Evolutionary conservation across 2,113 vertebrate species (phyloP).

Genomic region (Odontophorus gujanensis): DNA sequence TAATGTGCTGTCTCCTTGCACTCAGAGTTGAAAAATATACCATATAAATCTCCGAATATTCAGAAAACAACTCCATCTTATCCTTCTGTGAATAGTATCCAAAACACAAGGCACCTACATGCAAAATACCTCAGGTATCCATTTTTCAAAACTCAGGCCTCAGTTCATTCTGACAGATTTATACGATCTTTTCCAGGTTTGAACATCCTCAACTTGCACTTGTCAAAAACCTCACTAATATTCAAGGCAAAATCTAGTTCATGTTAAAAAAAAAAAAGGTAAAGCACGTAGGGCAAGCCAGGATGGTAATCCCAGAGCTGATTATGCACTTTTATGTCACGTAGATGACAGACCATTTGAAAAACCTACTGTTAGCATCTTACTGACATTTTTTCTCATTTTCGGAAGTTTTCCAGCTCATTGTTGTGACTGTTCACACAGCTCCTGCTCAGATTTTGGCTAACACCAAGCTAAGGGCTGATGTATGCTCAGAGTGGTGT

Average conservation of each 20-base stretch:
- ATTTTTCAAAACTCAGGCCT: neutral
- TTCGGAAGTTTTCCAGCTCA: neutral
- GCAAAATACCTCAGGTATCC: neutral
- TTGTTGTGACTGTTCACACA: neutral
- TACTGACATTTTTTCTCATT: neutral
- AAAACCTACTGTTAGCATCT: neutral
- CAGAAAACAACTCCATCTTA: neutral
- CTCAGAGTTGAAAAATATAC: neutral
- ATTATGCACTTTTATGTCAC: neutral
- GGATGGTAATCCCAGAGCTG: neutral
- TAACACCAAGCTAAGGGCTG: neutral
- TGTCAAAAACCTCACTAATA: neutral
- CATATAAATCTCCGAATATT: neutral
- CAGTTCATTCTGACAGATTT: neutral
- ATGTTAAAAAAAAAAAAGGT: neutral
- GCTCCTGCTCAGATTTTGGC: neutral
- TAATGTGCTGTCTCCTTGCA: neutral
- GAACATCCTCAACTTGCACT: neutral
- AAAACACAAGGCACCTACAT: neutral
- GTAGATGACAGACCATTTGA: rapidly evolving
- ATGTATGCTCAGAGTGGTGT: neutral
- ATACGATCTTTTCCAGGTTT: neutral
- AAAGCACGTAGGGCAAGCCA: neutral
- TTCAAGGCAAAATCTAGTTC: neutral
- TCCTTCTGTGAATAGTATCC: neutral